These are phyloP conservation scores for Chloebia gouldiae DNA, from an alignment of 2,113 vertebrate genomes.

Conservation along the genomic window DNA sequence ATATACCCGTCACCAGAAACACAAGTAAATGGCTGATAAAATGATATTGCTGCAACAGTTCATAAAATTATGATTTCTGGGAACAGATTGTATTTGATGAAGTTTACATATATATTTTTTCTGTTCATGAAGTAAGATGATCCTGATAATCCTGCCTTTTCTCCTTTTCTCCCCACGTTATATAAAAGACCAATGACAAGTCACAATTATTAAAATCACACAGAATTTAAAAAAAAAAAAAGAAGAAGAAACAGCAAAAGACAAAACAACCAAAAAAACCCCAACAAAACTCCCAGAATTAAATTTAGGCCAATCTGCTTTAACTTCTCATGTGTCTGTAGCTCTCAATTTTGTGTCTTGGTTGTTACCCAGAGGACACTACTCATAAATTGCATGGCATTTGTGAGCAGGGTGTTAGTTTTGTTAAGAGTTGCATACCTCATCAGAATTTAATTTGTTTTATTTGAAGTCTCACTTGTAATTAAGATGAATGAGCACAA, in stretches of 20 bases:
- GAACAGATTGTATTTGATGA: neutral
- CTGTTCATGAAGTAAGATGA: neutral
- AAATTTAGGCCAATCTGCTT: neutral
- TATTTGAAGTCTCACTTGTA: neutral
- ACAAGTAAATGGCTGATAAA: neutral
- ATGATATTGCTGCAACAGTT: neutral
- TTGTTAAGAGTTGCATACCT: neutral
- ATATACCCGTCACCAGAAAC: neutral
- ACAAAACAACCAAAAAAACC: neutral
- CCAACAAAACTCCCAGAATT: neutral
- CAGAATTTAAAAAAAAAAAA: neutral
- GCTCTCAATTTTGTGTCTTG: neutral
- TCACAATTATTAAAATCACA: neutral
- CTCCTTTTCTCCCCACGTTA: neutral
- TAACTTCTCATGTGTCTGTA: neutral
- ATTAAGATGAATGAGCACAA: neutral
- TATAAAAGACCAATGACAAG: neutral
- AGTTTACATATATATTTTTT: neutral
- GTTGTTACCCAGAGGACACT: neutral
- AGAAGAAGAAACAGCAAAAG: neutral
- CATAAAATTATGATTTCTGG: neutral
- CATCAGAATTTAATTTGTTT: neutral
- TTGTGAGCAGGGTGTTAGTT: neutral
- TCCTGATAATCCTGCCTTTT: neutral
- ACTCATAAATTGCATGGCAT: neutral